Evolutionary conservation across 2,888 invertebrate genomes (phyloP), one percentile per base, ranked within the genome.

Genomic region (Mesorhabditis spiculigera): DNA sequence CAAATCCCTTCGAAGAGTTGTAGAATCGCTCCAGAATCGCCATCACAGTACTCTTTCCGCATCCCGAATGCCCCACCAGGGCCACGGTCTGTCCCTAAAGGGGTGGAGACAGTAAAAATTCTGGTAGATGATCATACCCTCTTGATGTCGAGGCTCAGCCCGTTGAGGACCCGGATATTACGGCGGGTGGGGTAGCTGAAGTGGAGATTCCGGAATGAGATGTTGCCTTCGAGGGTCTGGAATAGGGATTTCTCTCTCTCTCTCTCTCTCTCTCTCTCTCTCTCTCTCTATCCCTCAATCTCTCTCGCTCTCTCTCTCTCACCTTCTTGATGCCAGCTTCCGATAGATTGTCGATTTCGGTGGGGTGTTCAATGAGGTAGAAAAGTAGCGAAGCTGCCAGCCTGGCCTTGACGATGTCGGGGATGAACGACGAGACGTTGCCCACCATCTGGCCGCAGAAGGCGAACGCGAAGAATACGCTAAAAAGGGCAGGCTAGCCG

Each of bases 1-100:
- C 90, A 50, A 88, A 85, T 41, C 93, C 93, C 5, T 86, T 87
- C 10, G 87, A 87, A 0, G 92, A 91, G 85, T 93, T 93, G 86
- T 95, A 95, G 86, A 93, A 94, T 71, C 94, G 88, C 87, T 93
- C 91, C 4, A 94, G 86, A 8, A 88, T 80, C 43, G 85, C 85
- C 73, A 88, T 86, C 72, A 87, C 86, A 3, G 87, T 86, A 8
- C 84, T 85, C 79, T 88, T 88, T 63, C 84, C 84, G 68, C 82
- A 83, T 63, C 85, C 85, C 4, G 82, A 83, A 63, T 80, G 81
- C 4, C 83, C 83, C 4, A 81, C 85, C n/a, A 85, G 73, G 4
- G 85, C 85, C 5, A 85, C 76, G 0, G 83, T 85, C 67, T 81
- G 71, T 43, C 85, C 85, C 8, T 71, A 68, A 70, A 41, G 0